Evolutionary conservation across 2,888 invertebrate species (phyloP).

Genomic region (Eristalis arbustorum): DNA sequence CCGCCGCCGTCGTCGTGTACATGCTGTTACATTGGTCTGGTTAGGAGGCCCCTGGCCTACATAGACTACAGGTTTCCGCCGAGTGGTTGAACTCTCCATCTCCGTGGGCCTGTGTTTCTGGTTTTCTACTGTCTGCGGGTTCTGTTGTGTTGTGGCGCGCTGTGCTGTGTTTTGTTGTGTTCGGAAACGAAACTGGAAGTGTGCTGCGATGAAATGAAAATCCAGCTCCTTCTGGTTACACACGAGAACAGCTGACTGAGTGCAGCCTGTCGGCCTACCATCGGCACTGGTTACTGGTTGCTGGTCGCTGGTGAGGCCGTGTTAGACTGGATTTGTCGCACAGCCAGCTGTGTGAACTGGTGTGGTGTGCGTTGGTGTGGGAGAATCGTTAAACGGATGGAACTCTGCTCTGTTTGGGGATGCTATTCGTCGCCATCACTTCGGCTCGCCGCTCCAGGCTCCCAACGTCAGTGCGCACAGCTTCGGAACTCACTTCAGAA

Average conservation of each 20-base stretch:
- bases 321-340: conserved; percentile 26
- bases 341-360: conserved; percentile 26
- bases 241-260: conserved; percentile 61
- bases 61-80: conserved; percentile 62
- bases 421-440: conserved; percentile 34
- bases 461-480: conserved; percentile 5
- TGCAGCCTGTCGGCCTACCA: conserved; percentile 10
- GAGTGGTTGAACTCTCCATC: conserved; percentile 66
- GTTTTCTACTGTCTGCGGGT: conserved; percentile 24
- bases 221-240: conserved; percentile 35
- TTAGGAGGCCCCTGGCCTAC: conserved; percentile 69
- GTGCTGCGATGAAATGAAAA: conserved; percentile 64
- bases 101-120: conserved; percentile 50
- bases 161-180: background rate
- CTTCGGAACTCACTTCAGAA: conserved; percentile 44
- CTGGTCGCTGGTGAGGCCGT: background rate
- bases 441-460: background rate
- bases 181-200: conserved; percentile 64
- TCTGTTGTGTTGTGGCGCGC: background rate
- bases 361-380: conserved; percentile 34
- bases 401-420: conserved; percentile 32
- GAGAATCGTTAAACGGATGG: conserved; percentile 45
- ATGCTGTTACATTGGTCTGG: conserved; percentile 66
- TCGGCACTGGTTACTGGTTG: background rate
- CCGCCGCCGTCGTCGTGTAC: background rate